Percentiles rank a stretch among this genome's conserved stretches.
Evolutionary conservation across 2,797 vertebrate genomes (phyloP).

Genomic region (Astyanax mexicanus): DNA sequence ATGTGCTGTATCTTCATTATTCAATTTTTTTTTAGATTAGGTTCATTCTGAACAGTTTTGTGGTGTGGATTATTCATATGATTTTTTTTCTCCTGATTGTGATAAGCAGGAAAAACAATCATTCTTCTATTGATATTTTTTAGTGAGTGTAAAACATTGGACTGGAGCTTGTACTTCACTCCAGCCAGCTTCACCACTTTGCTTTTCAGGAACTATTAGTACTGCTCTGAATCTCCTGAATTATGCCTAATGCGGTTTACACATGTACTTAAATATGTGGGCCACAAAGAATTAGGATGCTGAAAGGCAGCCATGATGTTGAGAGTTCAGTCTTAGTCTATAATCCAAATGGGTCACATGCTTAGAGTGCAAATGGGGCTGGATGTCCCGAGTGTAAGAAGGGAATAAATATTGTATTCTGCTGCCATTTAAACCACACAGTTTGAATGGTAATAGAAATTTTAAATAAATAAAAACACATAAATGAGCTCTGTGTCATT

Average conservation of each 20-base stretch:
- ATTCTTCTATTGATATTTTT: no score
- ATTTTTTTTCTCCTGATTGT: no score
- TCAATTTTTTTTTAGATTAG: no score
- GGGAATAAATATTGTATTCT: not conserved
- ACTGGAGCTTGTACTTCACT: no score
- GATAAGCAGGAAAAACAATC: no score
- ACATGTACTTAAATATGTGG: not conserved
- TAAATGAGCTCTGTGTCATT: no score
- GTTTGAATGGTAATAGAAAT: not conserved
- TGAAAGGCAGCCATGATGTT: not conserved
- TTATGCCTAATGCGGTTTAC: not conserved
- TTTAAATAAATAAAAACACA: no score
- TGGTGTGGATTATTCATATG: no score
- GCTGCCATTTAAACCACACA: not conserved
- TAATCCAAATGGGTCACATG: not conserved
- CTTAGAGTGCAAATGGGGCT: not conserved
- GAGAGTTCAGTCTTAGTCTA: not conserved
- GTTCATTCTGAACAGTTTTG: no score
- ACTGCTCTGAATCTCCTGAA: slow-evolving; percentile 14
- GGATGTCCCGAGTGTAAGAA: no score
- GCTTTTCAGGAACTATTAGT: not conserved
- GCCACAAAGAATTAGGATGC: slow-evolving; percentile 2
- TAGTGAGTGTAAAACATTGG: no score
- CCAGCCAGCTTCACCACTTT: not conserved
- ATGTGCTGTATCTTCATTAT: no score